Percentiles rank a stretch among this genome's conserved stretches.
phyloP scores from a whole-genome alignment of 2,113 vertebrate genomes.

The Pseudorectes ferrugineus region DNA sequence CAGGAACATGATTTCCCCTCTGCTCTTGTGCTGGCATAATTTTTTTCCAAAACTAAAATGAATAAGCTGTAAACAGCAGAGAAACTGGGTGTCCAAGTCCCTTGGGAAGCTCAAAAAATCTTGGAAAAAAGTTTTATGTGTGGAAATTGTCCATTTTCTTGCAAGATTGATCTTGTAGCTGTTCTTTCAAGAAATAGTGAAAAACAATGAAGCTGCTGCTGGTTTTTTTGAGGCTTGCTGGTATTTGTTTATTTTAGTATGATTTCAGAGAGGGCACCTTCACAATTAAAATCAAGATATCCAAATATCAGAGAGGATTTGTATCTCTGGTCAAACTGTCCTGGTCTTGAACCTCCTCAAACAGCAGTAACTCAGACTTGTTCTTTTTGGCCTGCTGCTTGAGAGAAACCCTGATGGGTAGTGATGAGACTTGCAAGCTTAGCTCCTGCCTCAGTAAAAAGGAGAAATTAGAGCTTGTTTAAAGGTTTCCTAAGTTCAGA shows the following conservation, averaged over 20 bases:
- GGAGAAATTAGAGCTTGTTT: background rate
- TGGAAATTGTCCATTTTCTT: background rate
- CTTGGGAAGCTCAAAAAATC: background rate
- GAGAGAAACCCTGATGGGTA: background rate
- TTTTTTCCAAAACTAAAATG: background rate
- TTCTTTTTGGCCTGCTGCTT: background rate
- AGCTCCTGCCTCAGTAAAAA: background rate
- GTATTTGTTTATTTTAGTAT: background rate
- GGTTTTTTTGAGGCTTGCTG: background rate
- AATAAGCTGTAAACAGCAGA: rapidly evolving
- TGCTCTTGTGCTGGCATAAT: background rate
- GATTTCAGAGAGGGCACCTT: background rate
- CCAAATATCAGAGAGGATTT: background rate
- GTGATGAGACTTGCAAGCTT: background rate
- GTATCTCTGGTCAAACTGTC: background rate
- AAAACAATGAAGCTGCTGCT: rapidly evolving
- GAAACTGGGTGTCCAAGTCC: background rate
- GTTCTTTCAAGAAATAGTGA: background rate
- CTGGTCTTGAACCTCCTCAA: background rate
- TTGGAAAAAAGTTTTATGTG: rapidly evolving
- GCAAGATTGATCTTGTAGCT: background rate
- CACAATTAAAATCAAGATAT: background rate
- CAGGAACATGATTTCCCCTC: background rate
- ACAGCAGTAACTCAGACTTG: background rate
- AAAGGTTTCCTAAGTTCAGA: background rate